These are phyloP conservation scores for Lasaia peninsularis DNA, from an alignment of 1,140 invertebrate species.

Conservation along the genomic window DNA sequence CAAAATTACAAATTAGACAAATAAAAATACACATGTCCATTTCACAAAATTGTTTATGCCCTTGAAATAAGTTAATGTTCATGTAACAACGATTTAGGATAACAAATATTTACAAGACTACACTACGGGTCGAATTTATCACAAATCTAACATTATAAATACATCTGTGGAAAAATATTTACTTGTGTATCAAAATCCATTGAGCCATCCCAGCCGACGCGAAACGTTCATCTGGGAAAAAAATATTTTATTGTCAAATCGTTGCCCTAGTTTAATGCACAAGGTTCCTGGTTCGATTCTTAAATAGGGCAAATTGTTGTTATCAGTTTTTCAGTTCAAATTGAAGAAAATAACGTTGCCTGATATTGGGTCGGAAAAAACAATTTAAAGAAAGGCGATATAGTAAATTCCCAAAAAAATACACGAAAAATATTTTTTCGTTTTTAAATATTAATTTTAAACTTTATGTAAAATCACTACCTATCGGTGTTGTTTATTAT, in stretches of 20 bases:
- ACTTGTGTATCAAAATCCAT: constrained; percentile 17
- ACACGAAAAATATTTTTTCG: too few species aligned
- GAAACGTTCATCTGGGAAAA: constrained; percentile 17
- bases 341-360: too few species aligned
- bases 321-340: too few species aligned
- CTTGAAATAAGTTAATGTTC: neutral
- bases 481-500: too few species aligned
- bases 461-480: too few species aligned
- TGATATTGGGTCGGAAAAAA: too few species aligned
- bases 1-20: neutral
- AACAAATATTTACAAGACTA: constrained; percentile 4
- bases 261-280: too few species aligned
- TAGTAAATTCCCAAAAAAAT: too few species aligned
- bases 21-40: neutral
- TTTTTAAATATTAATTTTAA: too few species aligned
- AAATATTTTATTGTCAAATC: constrained; percentile 2
- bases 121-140: constrained; percentile 1
- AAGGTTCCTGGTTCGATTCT: too few species aligned
- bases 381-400: too few species aligned
- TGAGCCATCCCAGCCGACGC: neutral
- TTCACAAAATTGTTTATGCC: neutral
- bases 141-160: constrained; percentile 12
- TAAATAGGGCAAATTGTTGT: too few species aligned
- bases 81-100: constrained; percentile 9
- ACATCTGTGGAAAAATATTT: constrained; percentile 18